These are phyloP conservation scores for Seladonia tumulorum DNA, from an alignment of 2,888 invertebrate genomes.

Conservation along the genomic window DNA sequence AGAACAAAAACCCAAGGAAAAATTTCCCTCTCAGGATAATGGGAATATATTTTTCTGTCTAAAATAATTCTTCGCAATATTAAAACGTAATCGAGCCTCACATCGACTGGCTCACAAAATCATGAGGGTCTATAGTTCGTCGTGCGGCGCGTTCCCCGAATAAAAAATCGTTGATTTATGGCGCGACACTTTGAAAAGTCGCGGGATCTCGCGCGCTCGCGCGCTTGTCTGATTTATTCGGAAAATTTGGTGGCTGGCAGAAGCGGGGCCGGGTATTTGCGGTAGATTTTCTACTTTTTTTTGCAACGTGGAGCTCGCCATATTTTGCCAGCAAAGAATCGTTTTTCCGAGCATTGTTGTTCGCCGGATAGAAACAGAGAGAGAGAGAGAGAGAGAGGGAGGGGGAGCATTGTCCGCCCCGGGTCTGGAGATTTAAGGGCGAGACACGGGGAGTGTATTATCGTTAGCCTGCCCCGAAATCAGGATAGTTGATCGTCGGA, in stretches of 20 bases:
- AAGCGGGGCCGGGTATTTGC: background rate
- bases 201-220: background rate
- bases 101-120: background rate
- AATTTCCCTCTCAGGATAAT: too few relatives aligned
- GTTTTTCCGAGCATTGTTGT: constrained; percentile 3
- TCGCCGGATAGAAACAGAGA: background rate
- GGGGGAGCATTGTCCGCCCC: background rate
- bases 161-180: constrained; percentile 39
- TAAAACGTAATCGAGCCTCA: background rate
- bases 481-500: constrained; percentile 26
- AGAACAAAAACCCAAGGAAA: too few relatives aligned
- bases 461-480: background rate
- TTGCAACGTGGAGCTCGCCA: background rate
- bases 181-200: constrained; percentile 19
- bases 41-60: background rate
- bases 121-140: constrained; percentile 27
- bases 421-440: background rate
- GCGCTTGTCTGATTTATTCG: constrained; percentile 38
- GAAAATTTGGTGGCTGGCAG: constrained; percentile 9
- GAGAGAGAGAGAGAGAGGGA: background rate
- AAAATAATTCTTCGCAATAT: background rate
- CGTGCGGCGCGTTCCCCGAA: background rate
- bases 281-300: background rate
- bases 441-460: constrained; percentile 15
- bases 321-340: background rate